Conservation (phyloP, 2,888 invertebrate genomes). For the Cyaniris semiargus region DNA sequence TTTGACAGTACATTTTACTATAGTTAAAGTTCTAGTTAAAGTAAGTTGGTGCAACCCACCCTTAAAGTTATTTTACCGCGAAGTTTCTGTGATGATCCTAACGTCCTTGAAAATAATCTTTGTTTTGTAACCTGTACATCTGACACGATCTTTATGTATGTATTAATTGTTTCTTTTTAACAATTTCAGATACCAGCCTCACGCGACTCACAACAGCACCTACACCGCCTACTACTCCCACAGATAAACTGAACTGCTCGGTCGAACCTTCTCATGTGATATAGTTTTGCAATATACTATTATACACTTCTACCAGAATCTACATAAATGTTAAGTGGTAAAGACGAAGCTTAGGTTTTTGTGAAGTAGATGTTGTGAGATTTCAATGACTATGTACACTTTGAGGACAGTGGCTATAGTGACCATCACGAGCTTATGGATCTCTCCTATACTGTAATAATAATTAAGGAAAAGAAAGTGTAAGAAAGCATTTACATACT, state of each 20-base stretch:
- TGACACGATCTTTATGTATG: too few relatives aligned
- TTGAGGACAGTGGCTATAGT: background rate
- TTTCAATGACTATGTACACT: background rate
- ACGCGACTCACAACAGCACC: conserved; percentile 66
- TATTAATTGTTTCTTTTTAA: conserved; percentile 29
- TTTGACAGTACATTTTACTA: too few relatives aligned
- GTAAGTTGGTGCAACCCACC: too few relatives aligned
- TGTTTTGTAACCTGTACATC: too few relatives aligned
- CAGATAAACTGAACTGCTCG: conserved; percentile 53
- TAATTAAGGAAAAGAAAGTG: background rate
- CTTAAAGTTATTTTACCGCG: too few relatives aligned
- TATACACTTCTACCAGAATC: background rate
- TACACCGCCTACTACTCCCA: conserved; percentile 76
- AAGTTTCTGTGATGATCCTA: too few relatives aligned
- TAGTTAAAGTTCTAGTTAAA: too few relatives aligned
- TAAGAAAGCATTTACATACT: conserved; percentile 1
- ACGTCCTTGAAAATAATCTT: too few relatives aligned
- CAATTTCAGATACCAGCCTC: conserved; percentile 70
- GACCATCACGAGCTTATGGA: background rate
- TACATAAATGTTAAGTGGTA: background rate
- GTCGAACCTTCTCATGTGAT: conserved; percentile 33
- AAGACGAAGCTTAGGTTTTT: background rate
- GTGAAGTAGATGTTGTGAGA: background rate
- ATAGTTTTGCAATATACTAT: conserved; percentile 32
- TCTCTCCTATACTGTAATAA: too few relatives aligned